Base-by-base conservation (phyloP, 2,797 vertebrate species). In the Schizopygopsis malacanthus region DNA sequence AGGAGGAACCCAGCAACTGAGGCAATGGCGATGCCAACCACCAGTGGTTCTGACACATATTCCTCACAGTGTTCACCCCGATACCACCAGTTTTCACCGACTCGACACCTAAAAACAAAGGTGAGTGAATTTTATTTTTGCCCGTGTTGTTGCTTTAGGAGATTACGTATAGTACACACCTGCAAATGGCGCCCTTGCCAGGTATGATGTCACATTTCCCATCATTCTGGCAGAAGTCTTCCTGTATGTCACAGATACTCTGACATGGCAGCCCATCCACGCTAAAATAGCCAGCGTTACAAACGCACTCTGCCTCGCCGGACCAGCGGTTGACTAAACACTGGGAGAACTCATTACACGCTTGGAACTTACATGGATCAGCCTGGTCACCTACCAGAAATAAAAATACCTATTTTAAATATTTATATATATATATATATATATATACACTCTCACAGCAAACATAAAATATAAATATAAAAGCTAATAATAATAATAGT, bases 71-170 rank as follows among this genome's bases (percentile, higher is more conserved):
- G 98, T 77, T 98, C 96, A 0, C 98, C 98, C 2, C 97, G 96
- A 86, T 98, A 98, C 97, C 97, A 98, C 97, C 98, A 99, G 91
- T 98, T 98, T 91, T 98, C 97, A 79, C 97, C 97, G 0, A 98
- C 97, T 2, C 96, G 97, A 89, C 97, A 99, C 87, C 98, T 99
- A n/a, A 47, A n/a, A 39, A 45, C 4, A 22, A 28, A 11, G 22
- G 16, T 56, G 39, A 45, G 52, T 33, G n/a, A 67, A 54, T 25
- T 50, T 20, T 0, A 2, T 41, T 56, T 75, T 45, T n/a, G 7
- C 28, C 3, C 6, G 0, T 15, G 56, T 20, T 75, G 43, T 75
- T 47, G 18, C 71, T 76, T 75, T 75, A 75, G 63, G 25, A 61
- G 43, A 16, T 70, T 67, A n/a, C 39, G 15, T 37, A 6, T 5